phyloP scores from a whole-genome alignment of 2,113 vertebrate genomes.

The Aphelocoma coerulescens region DNA sequence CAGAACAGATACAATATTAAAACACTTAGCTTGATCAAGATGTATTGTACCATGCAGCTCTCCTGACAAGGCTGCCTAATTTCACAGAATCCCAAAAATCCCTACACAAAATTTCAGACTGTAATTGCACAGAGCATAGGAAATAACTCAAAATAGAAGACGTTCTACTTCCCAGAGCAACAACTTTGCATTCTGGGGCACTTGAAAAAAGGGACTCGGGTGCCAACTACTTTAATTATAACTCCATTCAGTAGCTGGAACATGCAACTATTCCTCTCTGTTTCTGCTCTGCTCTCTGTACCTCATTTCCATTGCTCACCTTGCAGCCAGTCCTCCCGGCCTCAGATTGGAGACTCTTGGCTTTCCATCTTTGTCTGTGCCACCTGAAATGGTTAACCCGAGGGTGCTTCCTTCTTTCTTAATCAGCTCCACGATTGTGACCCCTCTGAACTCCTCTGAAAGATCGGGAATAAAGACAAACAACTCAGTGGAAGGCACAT shows the following conservation, averaged over 20 bases:
- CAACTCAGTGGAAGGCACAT: background rate
- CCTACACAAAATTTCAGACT: conserved; percentile 6
- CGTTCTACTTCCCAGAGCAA: background rate
- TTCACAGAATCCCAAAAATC: conserved; percentile 42
- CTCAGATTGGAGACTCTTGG: conserved; percentile 94
- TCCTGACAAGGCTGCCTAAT: conserved; percentile 48
- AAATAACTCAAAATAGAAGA: conserved; percentile 38
- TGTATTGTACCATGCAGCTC: conserved; percentile 18
- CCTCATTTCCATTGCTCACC: conserved; percentile 76
- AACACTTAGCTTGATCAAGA: conserved; percentile 43
- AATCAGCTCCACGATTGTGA: conserved; percentile 93
- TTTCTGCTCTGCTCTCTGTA: background rate
- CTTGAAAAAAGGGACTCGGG: background rate
- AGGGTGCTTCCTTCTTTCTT: conserved; percentile 95
- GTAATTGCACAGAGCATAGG: background rate
- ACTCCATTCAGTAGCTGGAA: background rate
- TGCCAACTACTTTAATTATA: background rate
- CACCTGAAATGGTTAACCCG: conserved; percentile 94
- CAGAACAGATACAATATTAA: conserved; percentile 35
- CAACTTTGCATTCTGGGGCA: background rate
- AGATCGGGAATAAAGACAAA: background rate
- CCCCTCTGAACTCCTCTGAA: conserved; percentile 89
- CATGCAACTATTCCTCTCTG: background rate
- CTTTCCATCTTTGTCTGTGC: conserved; percentile 95
- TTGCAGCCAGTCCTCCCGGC: conserved; percentile 91